These are phyloP conservation scores for Sminthurides aquaticus DNA, from an alignment of 2,888 invertebrate species.

Conservation along the genomic window DNA sequence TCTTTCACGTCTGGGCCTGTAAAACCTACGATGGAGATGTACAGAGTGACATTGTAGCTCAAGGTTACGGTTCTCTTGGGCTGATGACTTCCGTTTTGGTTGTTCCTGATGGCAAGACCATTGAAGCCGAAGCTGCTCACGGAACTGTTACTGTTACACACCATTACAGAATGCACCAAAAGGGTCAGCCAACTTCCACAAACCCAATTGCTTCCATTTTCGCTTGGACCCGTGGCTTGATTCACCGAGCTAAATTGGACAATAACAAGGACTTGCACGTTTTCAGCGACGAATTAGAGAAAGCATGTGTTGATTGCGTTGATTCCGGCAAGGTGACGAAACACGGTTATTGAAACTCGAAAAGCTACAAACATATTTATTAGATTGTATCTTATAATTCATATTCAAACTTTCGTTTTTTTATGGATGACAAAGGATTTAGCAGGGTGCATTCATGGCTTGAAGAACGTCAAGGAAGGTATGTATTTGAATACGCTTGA, in stretches of 20 bases:
- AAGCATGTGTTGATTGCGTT: no score
- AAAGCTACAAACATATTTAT: no score
- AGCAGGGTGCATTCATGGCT: constrained; percentile 75
- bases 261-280: no score
- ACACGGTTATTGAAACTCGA: no score
- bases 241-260: constrained; percentile 75
- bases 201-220: constrained; percentile 88
- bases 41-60: constrained; percentile 80
- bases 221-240: constrained; percentile 70
- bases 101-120: constrained; percentile 66
- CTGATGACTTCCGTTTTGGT: no score
- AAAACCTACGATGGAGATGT: constrained; percentile 93
- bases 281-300: no score
- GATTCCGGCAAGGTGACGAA: no score
- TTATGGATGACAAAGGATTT: constrained; percentile 70
- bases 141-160: constrained; percentile 71
- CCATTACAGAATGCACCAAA: constrained; percentile 56
- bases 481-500: constrained; percentile 79
- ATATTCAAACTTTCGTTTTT: neutral
- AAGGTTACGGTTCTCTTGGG: constrained; percentile 69
- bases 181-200: constrained; percentile 66
- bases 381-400: neutral
- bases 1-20: constrained; percentile 71
- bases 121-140: no score
- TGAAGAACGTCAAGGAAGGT: constrained; percentile 69